These are phyloP conservation scores for Metallyticus violacea DNA, from an alignment of 2,888 invertebrate species.

Conservation along the genomic window DNA sequence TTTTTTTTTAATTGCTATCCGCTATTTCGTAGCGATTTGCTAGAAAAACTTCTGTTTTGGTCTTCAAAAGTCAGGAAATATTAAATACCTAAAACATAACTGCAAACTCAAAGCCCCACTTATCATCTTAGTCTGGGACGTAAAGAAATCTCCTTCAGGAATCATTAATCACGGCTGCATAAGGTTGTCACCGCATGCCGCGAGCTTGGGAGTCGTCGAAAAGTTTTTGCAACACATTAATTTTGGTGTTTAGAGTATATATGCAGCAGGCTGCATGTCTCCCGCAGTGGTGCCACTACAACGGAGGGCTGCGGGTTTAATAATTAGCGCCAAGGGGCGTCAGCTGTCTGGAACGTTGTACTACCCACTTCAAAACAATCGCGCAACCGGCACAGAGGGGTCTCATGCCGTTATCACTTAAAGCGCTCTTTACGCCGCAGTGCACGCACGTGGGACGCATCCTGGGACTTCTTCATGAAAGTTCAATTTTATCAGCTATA, in stretches of 20 bases:
- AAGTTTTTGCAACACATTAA: neutral
- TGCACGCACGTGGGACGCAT: neutral
- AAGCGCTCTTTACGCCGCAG: neutral
- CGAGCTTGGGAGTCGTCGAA: too few species aligned
- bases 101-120: neutral
- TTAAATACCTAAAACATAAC: neutral
- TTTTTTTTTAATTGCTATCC: too few species aligned
- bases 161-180: neutral
- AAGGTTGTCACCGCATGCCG: neutral
- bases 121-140: neutral
- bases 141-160: neutral
- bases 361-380: neutral
- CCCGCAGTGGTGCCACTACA: neutral
- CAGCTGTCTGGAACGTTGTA: neutral
- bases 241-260: neutral
- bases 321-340: neutral
- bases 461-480: neutral
- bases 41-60: neutral
- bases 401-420: neutral
- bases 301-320: too few species aligned
- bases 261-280: neutral
- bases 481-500: neutral
- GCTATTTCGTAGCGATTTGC: too few species aligned
- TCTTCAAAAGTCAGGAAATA: neutral
- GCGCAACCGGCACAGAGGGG: neutral